phyloP scores from a whole-genome alignment of 2,113 vertebrate species.

The Serinus canaria region DNA sequence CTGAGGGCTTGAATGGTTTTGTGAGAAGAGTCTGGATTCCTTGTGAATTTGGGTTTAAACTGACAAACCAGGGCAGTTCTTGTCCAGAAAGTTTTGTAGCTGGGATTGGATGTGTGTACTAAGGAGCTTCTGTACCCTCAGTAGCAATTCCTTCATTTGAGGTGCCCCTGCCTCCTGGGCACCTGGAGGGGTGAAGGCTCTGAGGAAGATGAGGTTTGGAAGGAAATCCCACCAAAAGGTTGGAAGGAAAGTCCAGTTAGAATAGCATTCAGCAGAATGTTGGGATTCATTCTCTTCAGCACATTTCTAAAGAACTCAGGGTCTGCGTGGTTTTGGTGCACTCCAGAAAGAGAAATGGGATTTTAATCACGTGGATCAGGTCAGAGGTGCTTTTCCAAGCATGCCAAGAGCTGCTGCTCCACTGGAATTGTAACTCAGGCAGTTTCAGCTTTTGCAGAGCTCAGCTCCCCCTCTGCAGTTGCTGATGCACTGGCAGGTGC shows the following conservation, averaged over 20 bases:
- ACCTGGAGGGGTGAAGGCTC: background rate
- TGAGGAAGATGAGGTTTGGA: background rate
- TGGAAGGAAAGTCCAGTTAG: background rate
- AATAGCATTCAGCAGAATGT: background rate
- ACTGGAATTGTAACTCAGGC: fast-evolving
- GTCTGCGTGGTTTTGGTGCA: background rate
- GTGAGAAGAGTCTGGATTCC: background rate
- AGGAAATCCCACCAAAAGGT: background rate
- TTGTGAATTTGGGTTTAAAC: background rate
- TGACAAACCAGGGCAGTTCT: background rate
- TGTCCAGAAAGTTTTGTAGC: background rate
- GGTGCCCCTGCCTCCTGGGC: background rate
- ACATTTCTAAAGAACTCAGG: fast-evolving
- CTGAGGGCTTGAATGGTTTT: background rate
- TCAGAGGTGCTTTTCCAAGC: background rate
- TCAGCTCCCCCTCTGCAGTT: background rate
- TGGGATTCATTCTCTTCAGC: background rate
- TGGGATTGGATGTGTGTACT: background rate
- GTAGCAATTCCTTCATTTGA: background rate
- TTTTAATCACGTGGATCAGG: background rate
- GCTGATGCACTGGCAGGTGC: background rate
- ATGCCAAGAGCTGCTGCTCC: background rate
- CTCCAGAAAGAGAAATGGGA: background rate
- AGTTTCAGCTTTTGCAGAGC: background rate
- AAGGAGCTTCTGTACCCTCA: background rate